Base-by-base conservation (phyloP, 2,888 invertebrate species). In the Ichneumoninae sp. region DNA sequence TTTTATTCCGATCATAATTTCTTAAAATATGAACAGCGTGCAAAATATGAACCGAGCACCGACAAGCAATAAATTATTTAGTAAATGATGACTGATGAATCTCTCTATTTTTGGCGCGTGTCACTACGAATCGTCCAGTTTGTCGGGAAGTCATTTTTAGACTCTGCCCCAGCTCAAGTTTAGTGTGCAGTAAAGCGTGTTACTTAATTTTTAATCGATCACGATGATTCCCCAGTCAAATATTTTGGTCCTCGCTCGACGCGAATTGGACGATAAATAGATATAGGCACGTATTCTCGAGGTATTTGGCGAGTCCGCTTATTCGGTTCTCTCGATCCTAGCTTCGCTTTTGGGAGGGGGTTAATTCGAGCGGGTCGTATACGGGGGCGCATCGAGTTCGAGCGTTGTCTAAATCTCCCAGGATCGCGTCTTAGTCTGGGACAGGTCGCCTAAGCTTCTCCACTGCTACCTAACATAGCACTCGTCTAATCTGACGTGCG, bases 401-500 rank as follows among this genome's bases (percentile, higher is more conserved):
- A 79, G 78, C 83, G 79, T 86, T 83, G 84, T 86, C 85, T 79
- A 85, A 82, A 85, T 85, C 85, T 82, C 82, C 47, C 47, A 68
- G 85, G 71, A 68, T 82, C 79, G 71, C 69, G 75, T 80, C 79
- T 85, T 79, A 82, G 79, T 57, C 65, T 68, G 26, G 71, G 85
- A 85, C 80, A 82, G 81, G 82, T 85, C 83, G 81, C 71, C 83
- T 83, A 80, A 85, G 77, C 84, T 78, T 78, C 69, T 22, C 65
- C 50, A 77, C 82, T 71, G 52, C 66, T 77, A 80, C 63, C 76
- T 63, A 77, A 81, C 81, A 78, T 83, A 84, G 84, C 85, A 86
- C 88, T 87, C 86, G 88, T 88, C 88, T 89, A 90, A 90, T 90
- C 89, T 89, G 89, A 89, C 88, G 88, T 88, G 83, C 86, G 89